A percentile compares a stretch with the other conserved stretches of the same genome.
Evolutionary conservation across 2,113 vertebrate genomes (phyloP).

Genomic region (Lipophrys pholis): DNA sequence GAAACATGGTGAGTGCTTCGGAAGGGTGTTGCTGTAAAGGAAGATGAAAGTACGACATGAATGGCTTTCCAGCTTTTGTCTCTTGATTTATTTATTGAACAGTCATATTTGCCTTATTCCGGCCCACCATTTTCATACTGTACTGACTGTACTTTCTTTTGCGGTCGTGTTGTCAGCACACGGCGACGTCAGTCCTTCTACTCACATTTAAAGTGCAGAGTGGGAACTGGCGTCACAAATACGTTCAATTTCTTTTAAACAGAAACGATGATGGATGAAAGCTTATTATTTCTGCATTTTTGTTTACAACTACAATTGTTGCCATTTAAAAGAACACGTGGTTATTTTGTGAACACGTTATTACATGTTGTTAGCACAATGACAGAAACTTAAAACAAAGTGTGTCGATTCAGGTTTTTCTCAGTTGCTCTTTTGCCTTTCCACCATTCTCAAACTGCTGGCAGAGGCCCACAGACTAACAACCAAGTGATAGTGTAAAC

Average conservation of each 20-base stretch:
- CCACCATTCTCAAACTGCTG: slow-evolving; percentile 10
- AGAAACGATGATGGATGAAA: background rate
- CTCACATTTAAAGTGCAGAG: too few species aligned
- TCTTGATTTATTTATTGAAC: slow-evolving; percentile 18
- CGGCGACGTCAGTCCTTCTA: too few species aligned
- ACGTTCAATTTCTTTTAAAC: background rate
- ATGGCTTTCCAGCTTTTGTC: slow-evolving; percentile 33
- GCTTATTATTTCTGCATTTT: too few species aligned
- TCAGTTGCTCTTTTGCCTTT: background rate
- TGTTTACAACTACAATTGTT: too few species aligned
- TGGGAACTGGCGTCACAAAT: too few species aligned
- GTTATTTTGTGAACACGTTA: too few species aligned
- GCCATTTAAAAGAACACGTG: too few species aligned
- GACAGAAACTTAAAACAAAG: too few species aligned
- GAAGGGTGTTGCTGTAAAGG: slow-evolving; percentile 69
- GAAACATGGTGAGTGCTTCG: slow-evolving; percentile 73
- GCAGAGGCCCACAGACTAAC: background rate
- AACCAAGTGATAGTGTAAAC: background rate
- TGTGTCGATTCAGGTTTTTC: background rate
- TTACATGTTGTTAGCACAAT: too few species aligned
- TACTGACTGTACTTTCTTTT: slow-evolving; percentile 7
- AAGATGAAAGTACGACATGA: slow-evolving; percentile 69
- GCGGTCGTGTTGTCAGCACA: background rate
- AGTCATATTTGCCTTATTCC: slow-evolving; percentile 14
- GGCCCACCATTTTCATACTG: slow-evolving; percentile 7